phyloP scores from a whole-genome alignment of 2,797 vertebrate genomes.

The Pipistrellus kuhlii region DNA sequence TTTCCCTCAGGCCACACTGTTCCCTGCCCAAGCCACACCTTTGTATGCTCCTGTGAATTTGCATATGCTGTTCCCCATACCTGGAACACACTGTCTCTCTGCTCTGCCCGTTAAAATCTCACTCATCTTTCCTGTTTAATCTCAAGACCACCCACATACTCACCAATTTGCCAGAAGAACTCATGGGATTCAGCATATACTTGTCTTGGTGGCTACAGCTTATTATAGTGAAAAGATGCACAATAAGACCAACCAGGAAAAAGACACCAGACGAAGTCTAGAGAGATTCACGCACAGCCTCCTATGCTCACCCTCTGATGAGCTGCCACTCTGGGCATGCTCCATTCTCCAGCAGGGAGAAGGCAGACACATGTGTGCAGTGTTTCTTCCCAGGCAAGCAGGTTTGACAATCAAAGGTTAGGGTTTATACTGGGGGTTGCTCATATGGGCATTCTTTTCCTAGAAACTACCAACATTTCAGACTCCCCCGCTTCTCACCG shows the following conservation, averaged over 20 bases:
- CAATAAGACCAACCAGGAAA: neutral
- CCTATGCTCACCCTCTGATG: neutral
- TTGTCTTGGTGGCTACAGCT: neutral
- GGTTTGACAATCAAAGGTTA: neutral
- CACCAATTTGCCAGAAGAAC: no score
- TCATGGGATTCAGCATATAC: no score
- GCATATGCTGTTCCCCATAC: neutral
- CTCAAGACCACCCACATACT: no score
- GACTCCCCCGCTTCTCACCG: neutral
- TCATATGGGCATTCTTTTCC: neutral
- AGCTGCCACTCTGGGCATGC: fast-evolving
- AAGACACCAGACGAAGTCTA: neutral
- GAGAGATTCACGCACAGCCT: neutral
- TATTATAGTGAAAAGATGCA: neutral
- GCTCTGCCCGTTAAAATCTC: no score
- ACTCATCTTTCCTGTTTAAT: no score
- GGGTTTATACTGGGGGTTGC: neutral
- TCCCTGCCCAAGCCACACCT: neutral
- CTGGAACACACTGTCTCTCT: neutral
- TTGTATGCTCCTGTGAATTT: neutral
- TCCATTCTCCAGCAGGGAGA: neutral
- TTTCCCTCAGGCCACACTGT: neutral
- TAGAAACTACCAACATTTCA: neutral
- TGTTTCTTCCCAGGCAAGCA: neutral
- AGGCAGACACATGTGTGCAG: fast-evolving